A percentile compares a stretch with the other conserved stretches of the same genome.
Evolutionary conservation across 2,113 vertebrate genomes (phyloP).

Genomic region (Picathartes gymnocephalus): DNA sequence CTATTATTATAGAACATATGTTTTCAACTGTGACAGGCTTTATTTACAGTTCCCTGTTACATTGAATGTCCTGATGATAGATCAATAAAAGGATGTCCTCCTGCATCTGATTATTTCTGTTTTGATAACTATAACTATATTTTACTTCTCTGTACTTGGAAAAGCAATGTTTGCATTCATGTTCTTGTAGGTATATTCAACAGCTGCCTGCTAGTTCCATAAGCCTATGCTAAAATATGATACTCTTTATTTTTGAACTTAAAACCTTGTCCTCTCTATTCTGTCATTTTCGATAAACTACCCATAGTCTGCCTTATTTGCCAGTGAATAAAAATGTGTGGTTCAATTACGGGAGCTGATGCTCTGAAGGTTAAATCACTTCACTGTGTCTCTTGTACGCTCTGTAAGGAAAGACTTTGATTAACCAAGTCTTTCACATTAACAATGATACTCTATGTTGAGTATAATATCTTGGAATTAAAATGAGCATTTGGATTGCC

Average conservation of each 20-base stretch:
- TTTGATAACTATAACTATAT: background rate
- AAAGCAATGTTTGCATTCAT: background rate
- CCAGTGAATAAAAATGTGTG: constrained; percentile 28
- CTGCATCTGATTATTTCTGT: background rate
- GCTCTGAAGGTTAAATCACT: constrained; percentile 60
- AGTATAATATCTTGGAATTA: background rate
- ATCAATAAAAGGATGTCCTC: background rate
- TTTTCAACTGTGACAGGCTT: background rate
- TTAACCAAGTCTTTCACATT: constrained; percentile 45
- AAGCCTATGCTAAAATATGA: background rate
- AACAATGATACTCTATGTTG: background rate
- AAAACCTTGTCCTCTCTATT: background rate
- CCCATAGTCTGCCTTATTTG: background rate
- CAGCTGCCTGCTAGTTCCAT: background rate
- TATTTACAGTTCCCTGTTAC: background rate
- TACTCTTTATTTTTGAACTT: background rate
- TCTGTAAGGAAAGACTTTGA: constrained; percentile 42
- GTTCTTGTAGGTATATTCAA: background rate
- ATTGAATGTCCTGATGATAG: background rate
- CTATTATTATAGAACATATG: background rate
- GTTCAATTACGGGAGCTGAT: constrained; percentile 45
- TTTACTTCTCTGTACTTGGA: background rate
- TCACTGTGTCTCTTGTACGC: background rate
- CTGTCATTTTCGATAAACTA: constrained; percentile 27
- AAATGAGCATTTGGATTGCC: constrained; percentile 17